phyloP scores from a whole-genome alignment of 1,140 invertebrate genomes.

The Phenacoccus solenopsis region DNA sequence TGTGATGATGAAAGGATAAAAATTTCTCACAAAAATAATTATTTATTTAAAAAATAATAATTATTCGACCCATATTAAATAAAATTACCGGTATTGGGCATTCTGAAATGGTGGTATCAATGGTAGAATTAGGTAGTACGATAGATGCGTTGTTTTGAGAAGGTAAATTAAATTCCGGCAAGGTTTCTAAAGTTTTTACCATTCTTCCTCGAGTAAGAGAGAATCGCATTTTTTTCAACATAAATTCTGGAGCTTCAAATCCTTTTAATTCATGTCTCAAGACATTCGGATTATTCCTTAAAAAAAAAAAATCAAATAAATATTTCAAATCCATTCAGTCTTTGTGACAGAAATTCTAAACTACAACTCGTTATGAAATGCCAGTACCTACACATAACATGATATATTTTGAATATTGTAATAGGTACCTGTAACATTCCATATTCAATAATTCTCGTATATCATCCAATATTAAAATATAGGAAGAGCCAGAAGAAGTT shows the following conservation, averaged over 20 bases:
- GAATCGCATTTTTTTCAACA: constrained; percentile 53
- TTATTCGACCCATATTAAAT: not conserved
- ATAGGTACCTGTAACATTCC: constrained; percentile 48
- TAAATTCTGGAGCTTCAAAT: constrained; percentile 56
- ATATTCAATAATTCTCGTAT: constrained; percentile 56
- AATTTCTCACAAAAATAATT: not conserved
- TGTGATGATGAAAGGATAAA: not conserved
- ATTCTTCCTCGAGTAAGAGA: constrained; percentile 35
- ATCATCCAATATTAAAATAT: constrained; percentile 67
- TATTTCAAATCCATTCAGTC: not conserved
- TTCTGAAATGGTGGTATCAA: not conserved
- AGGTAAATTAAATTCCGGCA: not conserved
- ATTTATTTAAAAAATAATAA: not conserved
- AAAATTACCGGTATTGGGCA: not conserved
- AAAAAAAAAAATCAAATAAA: constrained; percentile 23
- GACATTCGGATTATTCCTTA: constrained; percentile 46
- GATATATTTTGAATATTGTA: not conserved
- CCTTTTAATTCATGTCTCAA: constrained; percentile 52
- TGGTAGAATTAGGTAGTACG: not conserved
- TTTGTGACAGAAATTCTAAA: not conserved
- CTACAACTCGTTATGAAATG: not conserved
- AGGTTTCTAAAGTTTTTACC: not conserved
- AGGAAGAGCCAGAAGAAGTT: constrained; percentile 42
- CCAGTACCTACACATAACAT: constrained; percentile 8
- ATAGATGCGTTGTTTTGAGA: not conserved